Conservation (phyloP, 2,888 invertebrate genomes). For the Venusia cambrica region DNA sequence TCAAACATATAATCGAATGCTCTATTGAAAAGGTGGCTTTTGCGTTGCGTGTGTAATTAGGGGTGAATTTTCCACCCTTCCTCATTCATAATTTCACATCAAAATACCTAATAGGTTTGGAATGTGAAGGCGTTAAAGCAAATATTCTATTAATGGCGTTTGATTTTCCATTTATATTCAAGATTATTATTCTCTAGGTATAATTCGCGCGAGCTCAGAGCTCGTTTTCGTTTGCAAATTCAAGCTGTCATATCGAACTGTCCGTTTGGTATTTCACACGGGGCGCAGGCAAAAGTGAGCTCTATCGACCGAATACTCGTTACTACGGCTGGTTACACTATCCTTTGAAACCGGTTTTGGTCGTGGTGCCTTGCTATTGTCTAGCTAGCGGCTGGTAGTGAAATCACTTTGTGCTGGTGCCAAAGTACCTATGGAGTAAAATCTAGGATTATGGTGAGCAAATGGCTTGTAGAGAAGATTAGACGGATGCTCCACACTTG, state of each 20-base stretch:
- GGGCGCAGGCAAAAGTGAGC: constrained; percentile 41
- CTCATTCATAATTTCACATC: constrained; percentile 23
- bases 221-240: constrained; percentile 33
- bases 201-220: constrained; percentile 14
- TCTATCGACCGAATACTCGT: constrained; percentile 31
- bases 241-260: constrained; percentile 25
- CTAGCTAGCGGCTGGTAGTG: no score
- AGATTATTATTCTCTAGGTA: constrained; percentile 10
- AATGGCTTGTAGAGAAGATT: no score
- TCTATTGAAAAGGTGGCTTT: constrained; percentile 12
- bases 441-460: no score
- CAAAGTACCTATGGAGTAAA: no score
- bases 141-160: constrained; percentile 13
- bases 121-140: constrained; percentile 12
- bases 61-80: constrained; percentile 17
- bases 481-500: no score
- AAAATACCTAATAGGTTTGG: no score
- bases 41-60: constrained; percentile 25
- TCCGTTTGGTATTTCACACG: constrained; percentile 29
- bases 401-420: constrained; percentile 45
- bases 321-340: constrained; percentile 21
- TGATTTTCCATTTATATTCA: constrained; percentile 1
- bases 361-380: constrained; percentile 64
- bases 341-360: constrained; percentile 49
- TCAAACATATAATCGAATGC: constrained; percentile 19